phyloP scores from a whole-genome alignment of 2,888 invertebrate genomes.

The Morpho helenor region DNA sequence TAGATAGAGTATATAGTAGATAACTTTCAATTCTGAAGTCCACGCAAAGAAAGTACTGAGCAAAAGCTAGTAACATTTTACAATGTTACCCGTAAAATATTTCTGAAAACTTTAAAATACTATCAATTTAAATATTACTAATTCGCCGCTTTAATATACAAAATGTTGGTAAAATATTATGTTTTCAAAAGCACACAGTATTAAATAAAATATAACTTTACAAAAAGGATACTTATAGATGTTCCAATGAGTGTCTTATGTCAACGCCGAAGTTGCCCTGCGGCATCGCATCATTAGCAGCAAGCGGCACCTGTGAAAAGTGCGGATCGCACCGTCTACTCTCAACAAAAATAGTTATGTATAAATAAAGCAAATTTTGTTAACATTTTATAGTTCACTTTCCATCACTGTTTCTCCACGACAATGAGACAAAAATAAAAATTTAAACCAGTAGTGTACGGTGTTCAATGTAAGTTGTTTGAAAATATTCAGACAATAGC shows the following conservation, averaged over 20 bases:
- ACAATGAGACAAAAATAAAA: background rate
- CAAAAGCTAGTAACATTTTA: too few species aligned
- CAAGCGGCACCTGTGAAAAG: slow-evolving; percentile 48
- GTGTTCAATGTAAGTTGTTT: slow-evolving; percentile 25
- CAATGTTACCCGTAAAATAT: too few species aligned
- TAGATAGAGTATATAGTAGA: too few species aligned
- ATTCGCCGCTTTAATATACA: too few species aligned
- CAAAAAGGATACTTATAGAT: slow-evolving; percentile 41
- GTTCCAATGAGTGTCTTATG: slow-evolving; percentile 44
- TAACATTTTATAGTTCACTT: slow-evolving; percentile 15
- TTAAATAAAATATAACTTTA: slow-evolving; percentile 30
- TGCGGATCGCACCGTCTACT: slow-evolving; percentile 33
- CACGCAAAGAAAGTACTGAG: too few species aligned
- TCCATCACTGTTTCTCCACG: slow-evolving; percentile 23
- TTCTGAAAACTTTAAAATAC: too few species aligned
- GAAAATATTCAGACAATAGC: slow-evolving; percentile 33
- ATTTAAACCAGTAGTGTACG: slow-evolving; percentile 32
- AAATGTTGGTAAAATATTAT: background rate
- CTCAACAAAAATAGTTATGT: slow-evolving; percentile 33
- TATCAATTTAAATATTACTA: too few species aligned
- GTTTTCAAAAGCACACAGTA: slow-evolving; percentile 11
- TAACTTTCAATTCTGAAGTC: too few species aligned
- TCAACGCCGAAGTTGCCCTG: slow-evolving; percentile 42
- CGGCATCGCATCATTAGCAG: slow-evolving; percentile 53
- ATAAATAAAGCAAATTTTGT: slow-evolving; percentile 25